phyloP scores from a whole-genome alignment of 2,113 vertebrate genomes.

The Phalacrocorax pelagicus region DNA sequence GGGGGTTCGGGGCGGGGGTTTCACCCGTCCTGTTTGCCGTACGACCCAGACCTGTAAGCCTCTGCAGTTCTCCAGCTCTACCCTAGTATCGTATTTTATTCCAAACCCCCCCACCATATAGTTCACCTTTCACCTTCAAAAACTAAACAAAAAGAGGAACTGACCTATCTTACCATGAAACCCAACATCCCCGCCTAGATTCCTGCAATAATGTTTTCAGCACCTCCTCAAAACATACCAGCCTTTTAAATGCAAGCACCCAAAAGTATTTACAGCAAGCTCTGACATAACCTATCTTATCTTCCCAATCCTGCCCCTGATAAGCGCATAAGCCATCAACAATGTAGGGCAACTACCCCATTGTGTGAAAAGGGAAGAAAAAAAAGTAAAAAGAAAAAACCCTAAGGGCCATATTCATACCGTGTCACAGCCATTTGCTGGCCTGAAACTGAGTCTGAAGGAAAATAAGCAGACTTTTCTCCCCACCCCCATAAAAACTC shows the following conservation, averaged over 20 bases:
- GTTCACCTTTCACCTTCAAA: not conserved
- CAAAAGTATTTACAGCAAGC: not conserved
- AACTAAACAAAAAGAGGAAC: not conserved
- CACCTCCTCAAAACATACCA: not conserved
- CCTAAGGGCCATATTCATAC: not conserved
- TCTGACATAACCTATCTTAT: not conserved
- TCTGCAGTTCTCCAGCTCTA: not conserved
- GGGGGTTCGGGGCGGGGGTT: too few relatives aligned
- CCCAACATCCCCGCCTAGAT: accelerated
- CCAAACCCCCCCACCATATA: too few relatives aligned
- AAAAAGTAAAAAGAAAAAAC: not conserved
- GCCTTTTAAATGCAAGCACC: not conserved
- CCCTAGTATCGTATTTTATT: accelerated
- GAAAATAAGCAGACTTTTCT: not conserved
- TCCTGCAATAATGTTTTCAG: not conserved
- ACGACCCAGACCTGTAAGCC: not conserved
- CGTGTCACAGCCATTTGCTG: not conserved
- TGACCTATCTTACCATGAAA: not conserved
- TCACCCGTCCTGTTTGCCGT: accelerated
- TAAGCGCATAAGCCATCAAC: not conserved
- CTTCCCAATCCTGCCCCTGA: not conserved
- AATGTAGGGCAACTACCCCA: not conserved
- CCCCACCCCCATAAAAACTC: not conserved
- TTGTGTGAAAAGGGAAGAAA: not conserved
- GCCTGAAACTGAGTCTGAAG: not conserved